phyloP scores from a whole-genome alignment of 2,888 invertebrate species.

The Osedax fenrisi region DNA sequence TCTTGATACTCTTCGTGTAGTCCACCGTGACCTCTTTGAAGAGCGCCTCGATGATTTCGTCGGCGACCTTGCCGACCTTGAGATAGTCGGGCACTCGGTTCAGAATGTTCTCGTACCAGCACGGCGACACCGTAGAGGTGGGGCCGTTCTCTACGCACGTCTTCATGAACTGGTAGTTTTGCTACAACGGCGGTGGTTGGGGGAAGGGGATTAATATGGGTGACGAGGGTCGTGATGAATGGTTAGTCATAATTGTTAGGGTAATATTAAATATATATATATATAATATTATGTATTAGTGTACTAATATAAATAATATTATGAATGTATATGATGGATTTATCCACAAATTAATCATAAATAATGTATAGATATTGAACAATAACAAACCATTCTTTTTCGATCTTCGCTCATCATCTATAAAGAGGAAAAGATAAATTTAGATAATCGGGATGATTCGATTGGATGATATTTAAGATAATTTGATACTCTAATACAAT shows the following conservation, averaged over 20 bases:
- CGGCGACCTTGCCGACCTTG: constrained; percentile 38
- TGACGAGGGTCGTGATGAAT: no score
- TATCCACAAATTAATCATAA: background rate
- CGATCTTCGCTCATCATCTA: constrained; percentile 51
- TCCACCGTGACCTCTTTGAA: constrained; percentile 46
- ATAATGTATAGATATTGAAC: background rate
- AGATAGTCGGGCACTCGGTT: constrained; percentile 45
- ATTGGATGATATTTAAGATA: no score
- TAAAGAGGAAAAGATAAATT: no score
- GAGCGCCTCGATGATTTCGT: constrained; percentile 40
- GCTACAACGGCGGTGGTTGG: constrained; percentile 39
- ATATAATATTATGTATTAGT: no score
- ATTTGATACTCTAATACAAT: no score
- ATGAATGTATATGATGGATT: no score
- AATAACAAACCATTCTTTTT: background rate
- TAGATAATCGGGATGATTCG: no score
- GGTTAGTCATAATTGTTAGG: no score
- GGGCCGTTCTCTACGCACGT: constrained; percentile 48
- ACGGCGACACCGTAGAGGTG: constrained; percentile 47
- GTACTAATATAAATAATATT: no score
- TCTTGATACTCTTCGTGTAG: constrained; percentile 48
- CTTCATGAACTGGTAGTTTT: constrained; percentile 50
- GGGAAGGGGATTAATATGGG: no score
- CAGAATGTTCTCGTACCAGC: constrained; percentile 47
- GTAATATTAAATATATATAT: no score